Conservation (phyloP, 2,888 invertebrate genomes). For the Drosophila gaucha region DNA sequence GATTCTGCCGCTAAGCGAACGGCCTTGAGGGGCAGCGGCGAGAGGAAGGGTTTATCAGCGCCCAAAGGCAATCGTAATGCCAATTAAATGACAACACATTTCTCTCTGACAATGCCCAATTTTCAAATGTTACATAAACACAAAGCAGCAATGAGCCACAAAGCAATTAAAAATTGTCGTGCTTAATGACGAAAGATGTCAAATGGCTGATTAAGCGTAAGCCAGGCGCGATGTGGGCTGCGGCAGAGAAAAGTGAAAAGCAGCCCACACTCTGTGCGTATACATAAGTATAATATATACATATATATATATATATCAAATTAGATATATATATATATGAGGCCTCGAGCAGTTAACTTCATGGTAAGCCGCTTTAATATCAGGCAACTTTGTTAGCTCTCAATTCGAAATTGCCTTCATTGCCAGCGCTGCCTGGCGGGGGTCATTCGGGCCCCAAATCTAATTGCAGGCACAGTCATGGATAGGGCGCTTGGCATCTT, state of each 20-base stretch:
- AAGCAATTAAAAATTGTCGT: conserved; percentile 68
- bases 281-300: neutral
- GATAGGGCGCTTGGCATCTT: conserved; percentile 36
- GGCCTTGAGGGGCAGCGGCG: conserved; percentile 32
- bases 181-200: conserved; percentile 60
- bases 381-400: conserved; percentile 46
- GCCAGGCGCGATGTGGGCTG: conserved; percentile 57
- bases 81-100: conserved; percentile 66
- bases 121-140: conserved; percentile 58
- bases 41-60: neutral
- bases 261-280: conserved; percentile 37
- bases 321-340: conserved; percentile 18
- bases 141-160: conserved; percentile 48
- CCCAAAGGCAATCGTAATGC: conserved; percentile 48
- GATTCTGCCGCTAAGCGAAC: conserved; percentile 51
- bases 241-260: conserved; percentile 51
- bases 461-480: conserved; percentile 61
- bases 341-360: conserved; percentile 59
- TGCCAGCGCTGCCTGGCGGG: conserved; percentile 28
- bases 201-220: conserved; percentile 64
- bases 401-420: conserved; percentile 67
- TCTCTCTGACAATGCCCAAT: conserved; percentile 48
- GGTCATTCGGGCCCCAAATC: conserved; percentile 48
- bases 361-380: conserved; percentile 73
- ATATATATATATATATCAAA: neutral